Conservation (phyloP, 2,113 vertebrate species). For the Trogon surrucura region DNA sequence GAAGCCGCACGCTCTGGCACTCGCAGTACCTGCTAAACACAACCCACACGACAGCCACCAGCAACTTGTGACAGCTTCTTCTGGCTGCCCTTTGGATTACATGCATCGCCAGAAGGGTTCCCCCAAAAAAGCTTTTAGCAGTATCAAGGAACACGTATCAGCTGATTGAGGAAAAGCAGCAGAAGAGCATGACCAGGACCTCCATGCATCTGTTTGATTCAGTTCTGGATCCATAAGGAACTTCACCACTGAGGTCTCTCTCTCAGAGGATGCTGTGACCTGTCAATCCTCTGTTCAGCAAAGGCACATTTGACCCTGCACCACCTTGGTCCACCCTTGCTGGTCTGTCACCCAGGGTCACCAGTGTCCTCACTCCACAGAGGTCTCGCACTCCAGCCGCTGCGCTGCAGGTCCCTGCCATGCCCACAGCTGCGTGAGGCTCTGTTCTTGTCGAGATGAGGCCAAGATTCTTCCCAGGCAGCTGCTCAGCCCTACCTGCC, state of each 20-base stretch:
- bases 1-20: background rate
- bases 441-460: fast-evolving
- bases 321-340: background rate
- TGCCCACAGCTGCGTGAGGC: background rate
- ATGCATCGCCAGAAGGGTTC: background rate
- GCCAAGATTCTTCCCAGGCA: background rate
- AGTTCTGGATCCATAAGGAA: background rate
- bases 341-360: fast-evolving
- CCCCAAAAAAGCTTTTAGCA: background rate
- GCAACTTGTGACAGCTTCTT: background rate
- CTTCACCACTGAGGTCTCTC: background rate
- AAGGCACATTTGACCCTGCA: fast-evolving
- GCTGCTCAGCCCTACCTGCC: background rate
- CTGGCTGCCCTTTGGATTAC: background rate
- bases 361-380: background rate
- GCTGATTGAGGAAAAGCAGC: background rate
- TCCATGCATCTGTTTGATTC: background rate
- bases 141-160: background rate
- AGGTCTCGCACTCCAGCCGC: background rate
- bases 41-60: background rate
- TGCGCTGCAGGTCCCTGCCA: fast-evolving
- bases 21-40: background rate
- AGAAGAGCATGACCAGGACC: background rate
- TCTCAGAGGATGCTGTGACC: background rate
- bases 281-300: background rate